Evolutionary conservation across 2,113 vertebrate genomes (phyloP).

Genomic region (Picathartes gymnocephalus): DNA sequence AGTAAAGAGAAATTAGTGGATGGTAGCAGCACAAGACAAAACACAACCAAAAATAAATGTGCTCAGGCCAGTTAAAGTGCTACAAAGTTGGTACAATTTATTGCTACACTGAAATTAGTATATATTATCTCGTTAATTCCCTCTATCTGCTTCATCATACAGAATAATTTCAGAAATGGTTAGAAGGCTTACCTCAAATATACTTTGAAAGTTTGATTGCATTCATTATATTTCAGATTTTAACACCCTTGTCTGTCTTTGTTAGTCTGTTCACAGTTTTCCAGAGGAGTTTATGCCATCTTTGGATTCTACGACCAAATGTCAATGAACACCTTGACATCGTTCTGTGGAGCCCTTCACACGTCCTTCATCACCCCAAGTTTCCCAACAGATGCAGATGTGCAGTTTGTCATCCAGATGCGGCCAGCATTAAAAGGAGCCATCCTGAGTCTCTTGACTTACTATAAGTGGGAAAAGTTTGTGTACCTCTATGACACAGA

Average conservation of each 20-base stretch:
- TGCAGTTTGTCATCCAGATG: slow-evolving; percentile 99
- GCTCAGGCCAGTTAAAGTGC: not conserved
- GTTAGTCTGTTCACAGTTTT: slow-evolving; percentile 98
- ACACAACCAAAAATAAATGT: not conserved
- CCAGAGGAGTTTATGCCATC: slow-evolving; percentile 95
- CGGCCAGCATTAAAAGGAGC: slow-evolving; percentile 87
- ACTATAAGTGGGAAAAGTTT: slow-evolving; percentile 97
- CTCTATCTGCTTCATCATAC: not conserved
- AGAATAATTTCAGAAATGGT: not conserved
- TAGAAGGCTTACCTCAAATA: not conserved
- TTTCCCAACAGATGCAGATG: slow-evolving; percentile 91
- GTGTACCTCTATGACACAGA: slow-evolving; percentile 98
- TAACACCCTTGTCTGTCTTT: slow-evolving; percentile 50
- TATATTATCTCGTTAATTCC: not conserved
- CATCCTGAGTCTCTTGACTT: slow-evolving; percentile 86
- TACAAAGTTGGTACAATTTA: not conserved
- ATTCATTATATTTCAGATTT: not conserved
- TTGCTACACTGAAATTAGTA: not conserved
- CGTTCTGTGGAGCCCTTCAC: slow-evolving; percentile 96
- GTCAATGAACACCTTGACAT: slow-evolving; percentile 98
- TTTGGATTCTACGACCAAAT: slow-evolving; percentile 98
- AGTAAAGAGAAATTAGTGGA: not conserved
- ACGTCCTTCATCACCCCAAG: slow-evolving; percentile 97
- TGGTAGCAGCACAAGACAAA: not conserved
- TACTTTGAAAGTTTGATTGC: not conserved